These are phyloP conservation scores for Dendrolimus pini DNA, from an alignment of 2,888 invertebrate genomes.

Conservation along the genomic window DNA sequence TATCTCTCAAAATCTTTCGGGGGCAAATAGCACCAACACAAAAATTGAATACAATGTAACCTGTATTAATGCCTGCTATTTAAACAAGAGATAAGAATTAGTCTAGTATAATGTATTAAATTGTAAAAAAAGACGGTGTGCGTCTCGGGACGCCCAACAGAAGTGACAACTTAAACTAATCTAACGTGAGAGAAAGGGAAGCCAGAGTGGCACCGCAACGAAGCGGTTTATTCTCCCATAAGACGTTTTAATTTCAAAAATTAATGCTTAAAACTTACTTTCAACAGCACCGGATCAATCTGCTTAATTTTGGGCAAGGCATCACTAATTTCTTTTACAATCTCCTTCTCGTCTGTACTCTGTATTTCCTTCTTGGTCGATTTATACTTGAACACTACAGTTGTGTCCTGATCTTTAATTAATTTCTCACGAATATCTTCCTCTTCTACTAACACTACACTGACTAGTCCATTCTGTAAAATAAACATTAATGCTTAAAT, in stretches of 20 bases:
- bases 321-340: constrained; percentile 41
- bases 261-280: constrained; percentile 28
- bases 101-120: no score
- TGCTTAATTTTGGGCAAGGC: constrained; percentile 40
- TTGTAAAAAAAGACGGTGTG: no score
- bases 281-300: constrained; percentile 43
- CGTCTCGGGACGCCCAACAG: no score
- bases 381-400: constrained; percentile 46
- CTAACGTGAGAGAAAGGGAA: no score
- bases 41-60: no score
- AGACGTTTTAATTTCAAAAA: no score
- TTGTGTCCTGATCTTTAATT: constrained; percentile 32
- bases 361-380: constrained; percentile 35
- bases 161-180: no score
- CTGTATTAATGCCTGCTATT: no score
- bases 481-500: constrained; percentile 1
- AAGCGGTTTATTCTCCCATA: no score
- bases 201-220: no score
- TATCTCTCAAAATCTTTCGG: no score
- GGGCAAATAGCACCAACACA: no score
- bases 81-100: neutral
- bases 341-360: constrained; percentile 41
- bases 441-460: constrained; percentile 43
- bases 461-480: constrained; percentile 46
- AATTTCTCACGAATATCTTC: constrained; percentile 39